Conservation (phyloP, 1,140 invertebrate species). For the Melitaea cinxia region DNA sequence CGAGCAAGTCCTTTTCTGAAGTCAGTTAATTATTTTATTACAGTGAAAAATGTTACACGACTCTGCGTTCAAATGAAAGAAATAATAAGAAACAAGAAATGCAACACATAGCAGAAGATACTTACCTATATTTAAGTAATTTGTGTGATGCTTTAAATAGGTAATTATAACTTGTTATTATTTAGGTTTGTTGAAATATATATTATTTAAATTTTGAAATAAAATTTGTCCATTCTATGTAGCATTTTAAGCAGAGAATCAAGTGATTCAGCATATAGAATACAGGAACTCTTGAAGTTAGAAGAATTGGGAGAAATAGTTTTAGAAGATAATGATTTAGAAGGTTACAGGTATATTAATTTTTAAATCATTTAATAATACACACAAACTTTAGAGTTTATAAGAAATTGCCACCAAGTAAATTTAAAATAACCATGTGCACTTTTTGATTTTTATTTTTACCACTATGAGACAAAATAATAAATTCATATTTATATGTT, state of each 20-base stretch:
- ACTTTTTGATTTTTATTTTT: too few species aligned
- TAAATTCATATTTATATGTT: too few species aligned
- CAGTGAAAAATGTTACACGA: constrained; percentile 34
- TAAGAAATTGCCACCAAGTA: too few species aligned
- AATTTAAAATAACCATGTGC: too few species aligned
- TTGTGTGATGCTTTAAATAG: constrained; percentile 43
- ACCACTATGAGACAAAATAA: too few species aligned
- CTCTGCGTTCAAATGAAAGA: constrained; percentile 14
- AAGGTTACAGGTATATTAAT: constrained; percentile 43
- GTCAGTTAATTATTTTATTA: constrained; percentile 27
- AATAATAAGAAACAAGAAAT: constrained; percentile 19
- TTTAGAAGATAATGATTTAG: constrained; percentile 25
- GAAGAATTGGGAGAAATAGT: constrained; percentile 13
- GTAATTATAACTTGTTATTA: constrained; percentile 32
- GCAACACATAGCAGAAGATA: constrained; percentile 30
- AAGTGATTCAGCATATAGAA: background rate
- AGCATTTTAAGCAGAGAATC: constrained; percentile 29
- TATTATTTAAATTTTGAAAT: too few species aligned
- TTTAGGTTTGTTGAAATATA: background rate
- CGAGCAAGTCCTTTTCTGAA: too few species aligned
- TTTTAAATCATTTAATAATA: background rate
- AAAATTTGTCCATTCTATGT: constrained; percentile 11
- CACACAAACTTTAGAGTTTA: too few species aligned
- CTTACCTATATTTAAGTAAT: constrained; percentile 31
- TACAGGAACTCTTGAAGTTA: constrained; percentile 12